phyloP scores from a whole-genome alignment of 2,113 vertebrate species.

The Trematocara macrostoma region DNA sequence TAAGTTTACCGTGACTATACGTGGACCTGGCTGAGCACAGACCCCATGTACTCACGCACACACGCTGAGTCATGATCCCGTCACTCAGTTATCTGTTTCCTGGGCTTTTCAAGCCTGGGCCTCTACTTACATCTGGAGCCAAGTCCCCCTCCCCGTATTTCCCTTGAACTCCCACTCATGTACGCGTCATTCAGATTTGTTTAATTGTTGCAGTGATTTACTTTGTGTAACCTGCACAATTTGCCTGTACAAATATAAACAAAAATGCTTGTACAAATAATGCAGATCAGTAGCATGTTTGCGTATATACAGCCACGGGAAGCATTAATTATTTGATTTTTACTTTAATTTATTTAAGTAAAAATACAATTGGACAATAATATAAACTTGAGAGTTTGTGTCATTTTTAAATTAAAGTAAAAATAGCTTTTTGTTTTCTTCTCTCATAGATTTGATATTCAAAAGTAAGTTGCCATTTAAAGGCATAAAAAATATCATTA shows the following conservation, averaged over 20 bases:
- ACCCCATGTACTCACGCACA: not conserved
- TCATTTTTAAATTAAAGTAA: not conserved
- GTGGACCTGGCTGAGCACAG: conserved; percentile 12
- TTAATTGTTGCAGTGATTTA: not conserved
- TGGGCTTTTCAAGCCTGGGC: conserved; percentile 19
- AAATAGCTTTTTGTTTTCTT: not conserved
- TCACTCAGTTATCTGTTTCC: conserved; percentile 36
- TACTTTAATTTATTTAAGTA: not conserved
- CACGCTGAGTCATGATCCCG: conserved; percentile 26
- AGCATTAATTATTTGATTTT: fast-evolving
- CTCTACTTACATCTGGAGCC: conserved; percentile 37
- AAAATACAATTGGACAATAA: not conserved
- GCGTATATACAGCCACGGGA: not conserved
- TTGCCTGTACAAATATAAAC: not conserved
- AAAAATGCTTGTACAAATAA: fast-evolving
- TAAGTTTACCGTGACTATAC: conserved; percentile 16
- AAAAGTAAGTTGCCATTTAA: not conserved
- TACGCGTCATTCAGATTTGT: not conserved
- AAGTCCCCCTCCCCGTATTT: not conserved
- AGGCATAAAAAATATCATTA: not conserved
- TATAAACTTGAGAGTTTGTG: not conserved
- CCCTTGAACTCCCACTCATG: not conserved
- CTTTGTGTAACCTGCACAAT: not conserved
- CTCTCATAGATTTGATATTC: not conserved
- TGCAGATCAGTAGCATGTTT: not conserved